Percentiles rank a stretch among this genome's conserved stretches.
These are phyloP conservation scores for Calidris pygmaea DNA, from an alignment of 2,113 vertebrate genomes.

Conservation along the genomic window DNA sequence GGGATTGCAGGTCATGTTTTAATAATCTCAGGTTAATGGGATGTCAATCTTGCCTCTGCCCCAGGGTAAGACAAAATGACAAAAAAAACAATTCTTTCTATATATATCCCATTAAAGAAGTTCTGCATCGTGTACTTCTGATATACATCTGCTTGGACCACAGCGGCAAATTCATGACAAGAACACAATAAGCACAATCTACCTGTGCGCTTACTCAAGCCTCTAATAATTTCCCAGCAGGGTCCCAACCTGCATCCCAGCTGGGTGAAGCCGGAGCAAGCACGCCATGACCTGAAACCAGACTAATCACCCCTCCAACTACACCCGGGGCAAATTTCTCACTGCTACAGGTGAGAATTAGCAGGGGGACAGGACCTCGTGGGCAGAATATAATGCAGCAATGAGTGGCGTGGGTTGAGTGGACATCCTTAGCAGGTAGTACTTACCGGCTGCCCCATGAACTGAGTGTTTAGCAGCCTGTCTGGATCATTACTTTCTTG, in stretches of 20 bases:
- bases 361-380: neutral
- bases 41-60: neutral
- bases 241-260: neutral
- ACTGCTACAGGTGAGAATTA: neutral
- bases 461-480: slow-evolving; percentile 38
- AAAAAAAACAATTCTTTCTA: neutral
- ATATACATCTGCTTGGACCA: neutral
- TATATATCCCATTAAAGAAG: neutral
- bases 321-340: neutral
- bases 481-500: slow-evolving; percentile 27
- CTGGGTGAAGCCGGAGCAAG: neutral
- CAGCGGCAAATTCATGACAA: neutral
- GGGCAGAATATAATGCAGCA: neutral
- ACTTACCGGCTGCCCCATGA: neutral
- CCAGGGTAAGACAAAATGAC: neutral
- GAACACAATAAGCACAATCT: neutral
- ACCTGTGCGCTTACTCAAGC: neutral
- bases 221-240: neutral
- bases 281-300: neutral
- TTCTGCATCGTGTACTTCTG: neutral
- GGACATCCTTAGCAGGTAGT: neutral
- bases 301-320: neutral
- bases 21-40: neutral
- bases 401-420: neutral
- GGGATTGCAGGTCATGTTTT: neutral